phyloP scores from a whole-genome alignment of 2,797 vertebrate species.

The Carcharodon carcharias region DNA sequence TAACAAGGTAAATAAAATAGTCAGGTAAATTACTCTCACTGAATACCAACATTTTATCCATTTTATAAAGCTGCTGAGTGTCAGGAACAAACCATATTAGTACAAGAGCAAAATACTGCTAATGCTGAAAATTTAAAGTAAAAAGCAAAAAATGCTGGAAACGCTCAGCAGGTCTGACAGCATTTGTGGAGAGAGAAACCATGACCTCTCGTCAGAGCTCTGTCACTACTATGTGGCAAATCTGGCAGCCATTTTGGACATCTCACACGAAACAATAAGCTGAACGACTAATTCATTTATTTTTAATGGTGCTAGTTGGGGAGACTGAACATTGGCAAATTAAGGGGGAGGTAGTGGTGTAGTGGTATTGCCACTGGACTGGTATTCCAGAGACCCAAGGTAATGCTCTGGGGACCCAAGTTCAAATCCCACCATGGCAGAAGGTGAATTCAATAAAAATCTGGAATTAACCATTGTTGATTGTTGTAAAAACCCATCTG shows the following conservation, averaged over 20 bases:
- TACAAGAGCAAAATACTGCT: not conserved
- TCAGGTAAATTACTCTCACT: not conserved
- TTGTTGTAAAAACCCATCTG: no score
- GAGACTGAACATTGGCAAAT: not conserved
- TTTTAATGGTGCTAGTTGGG: not conserved
- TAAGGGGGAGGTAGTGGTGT: no score
- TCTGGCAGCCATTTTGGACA: not conserved
- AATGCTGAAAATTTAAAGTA: not conserved
- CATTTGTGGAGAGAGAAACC: not conserved
- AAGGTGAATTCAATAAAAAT: no score
- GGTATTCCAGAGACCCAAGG: no score
- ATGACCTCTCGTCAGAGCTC: not conserved
- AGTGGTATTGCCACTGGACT: no score
- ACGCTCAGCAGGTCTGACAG: not conserved
- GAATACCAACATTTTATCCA: not conserved
- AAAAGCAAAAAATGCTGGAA: not conserved
- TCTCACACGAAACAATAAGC: not conserved
- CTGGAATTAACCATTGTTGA: no score
- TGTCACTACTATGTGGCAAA: not conserved
- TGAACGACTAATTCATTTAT: not conserved
- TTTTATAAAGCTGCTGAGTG: not conserved
- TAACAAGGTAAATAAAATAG: not conserved
- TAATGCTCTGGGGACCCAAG: no score
- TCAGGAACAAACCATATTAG: not conserved
- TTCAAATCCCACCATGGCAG: no score